Conservation (phyloP, 2,888 invertebrate genomes). For the Agrochola lychnidis region DNA sequence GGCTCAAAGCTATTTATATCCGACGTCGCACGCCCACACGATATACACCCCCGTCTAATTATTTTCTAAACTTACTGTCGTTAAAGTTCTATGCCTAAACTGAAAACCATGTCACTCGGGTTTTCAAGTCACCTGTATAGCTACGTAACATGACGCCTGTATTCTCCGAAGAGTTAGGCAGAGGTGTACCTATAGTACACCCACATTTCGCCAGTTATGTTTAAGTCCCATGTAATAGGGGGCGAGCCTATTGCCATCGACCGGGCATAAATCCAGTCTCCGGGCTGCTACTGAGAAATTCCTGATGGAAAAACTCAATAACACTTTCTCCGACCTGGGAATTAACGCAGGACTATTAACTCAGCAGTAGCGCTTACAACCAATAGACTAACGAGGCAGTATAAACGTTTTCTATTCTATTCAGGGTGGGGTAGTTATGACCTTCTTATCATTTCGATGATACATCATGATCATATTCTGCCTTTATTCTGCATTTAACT, state of each 20-base stretch:
- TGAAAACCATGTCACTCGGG: background rate
- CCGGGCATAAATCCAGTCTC: too few relatives aligned
- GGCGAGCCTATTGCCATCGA: too few relatives aligned
- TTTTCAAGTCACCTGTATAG: background rate
- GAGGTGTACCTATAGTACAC: too few relatives aligned
- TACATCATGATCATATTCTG: background rate
- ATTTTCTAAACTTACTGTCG: background rate
- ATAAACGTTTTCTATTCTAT: background rate
- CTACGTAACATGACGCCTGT: background rate
- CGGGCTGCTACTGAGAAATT: too few relatives aligned
- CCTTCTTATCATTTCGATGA: background rate
- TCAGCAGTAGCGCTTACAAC: too few relatives aligned
- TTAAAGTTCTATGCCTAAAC: background rate
- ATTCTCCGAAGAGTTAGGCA: too few relatives aligned
- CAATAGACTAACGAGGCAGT: too few relatives aligned
- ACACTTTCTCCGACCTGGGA: too few relatives aligned
- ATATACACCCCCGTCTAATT: background rate
- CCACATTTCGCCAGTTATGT: too few relatives aligned
- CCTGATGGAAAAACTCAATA: too few relatives aligned
- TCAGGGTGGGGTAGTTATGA: background rate
- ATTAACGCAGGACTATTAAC: too few relatives aligned
- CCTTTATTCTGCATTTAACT: background rate
- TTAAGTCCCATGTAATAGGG: too few relatives aligned
- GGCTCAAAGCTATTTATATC: slow-evolving; percentile 34
- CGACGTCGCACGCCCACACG: slow-evolving; percentile 8